Base-by-base conservation (phyloP, 2,797 vertebrate genomes). In the Ammospiza maritima region DNA sequence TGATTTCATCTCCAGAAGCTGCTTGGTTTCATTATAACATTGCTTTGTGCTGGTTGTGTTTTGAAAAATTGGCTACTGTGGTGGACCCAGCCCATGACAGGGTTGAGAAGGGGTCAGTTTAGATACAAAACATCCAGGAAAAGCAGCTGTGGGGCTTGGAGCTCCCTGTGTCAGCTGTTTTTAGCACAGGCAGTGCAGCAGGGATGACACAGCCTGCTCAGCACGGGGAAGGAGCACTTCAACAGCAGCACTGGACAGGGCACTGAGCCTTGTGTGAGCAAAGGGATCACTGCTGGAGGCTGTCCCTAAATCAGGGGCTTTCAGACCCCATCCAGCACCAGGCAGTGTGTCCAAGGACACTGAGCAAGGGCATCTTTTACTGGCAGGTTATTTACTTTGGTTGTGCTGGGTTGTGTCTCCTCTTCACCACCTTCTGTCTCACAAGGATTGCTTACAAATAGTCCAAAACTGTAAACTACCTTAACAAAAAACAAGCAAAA, bases 1-100 rank as follows among this genome's bases (percentile, higher is more conserved):
- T 66, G 79, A 88, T 75, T 91, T 81, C 83, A 64, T 56, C 85
- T 78, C 53, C 93, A 94, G 93, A 75, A 95, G 83, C 91, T 51
- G 36, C 54, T 88, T 75, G 42, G 44, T 64, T 76, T 93, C 66
- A 40, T 75, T 69, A 73, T 38, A 81, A 29, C 7, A 2, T 60
- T 91, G 70, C 60, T 80, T 69, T 89, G 61, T 71, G 47, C 84
- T 53, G 36, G 58, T 32, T 88, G 53, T 72, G 74, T 80, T 95
- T 83, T 67, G 81, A 87, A 54, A 87, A 80, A 38, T 78, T 93
- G 78, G 61, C 84, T 90, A 56, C 93, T 83, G 75, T 77, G 84
- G 34, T 75, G 69, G 72, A 89, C 72, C 51, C 77, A 83, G 4
- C 69, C 86, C 81, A 38, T 48, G 65, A 57, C 15, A 75, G 56